Evolutionary conservation across 2,113 vertebrate genomes (phyloP).

Genomic region (Tichodroma muraria): DNA sequence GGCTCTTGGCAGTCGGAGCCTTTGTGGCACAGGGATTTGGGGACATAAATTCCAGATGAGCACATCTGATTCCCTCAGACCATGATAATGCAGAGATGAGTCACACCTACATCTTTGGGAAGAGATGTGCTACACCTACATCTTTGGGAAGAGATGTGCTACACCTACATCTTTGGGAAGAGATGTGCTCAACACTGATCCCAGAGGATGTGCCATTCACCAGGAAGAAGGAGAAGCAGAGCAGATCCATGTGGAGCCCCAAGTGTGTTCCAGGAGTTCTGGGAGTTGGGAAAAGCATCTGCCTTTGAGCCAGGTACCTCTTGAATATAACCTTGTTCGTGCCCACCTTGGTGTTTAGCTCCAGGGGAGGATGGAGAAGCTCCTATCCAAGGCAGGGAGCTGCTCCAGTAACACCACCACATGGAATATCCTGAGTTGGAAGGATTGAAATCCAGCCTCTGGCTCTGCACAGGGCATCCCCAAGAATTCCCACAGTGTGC

Average conservation of each 20-base stretch:
- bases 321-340: neutral
- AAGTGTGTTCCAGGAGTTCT: neutral
- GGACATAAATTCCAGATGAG: neutral
- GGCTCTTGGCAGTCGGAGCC: neutral
- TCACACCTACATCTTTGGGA: neutral
- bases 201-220: neutral
- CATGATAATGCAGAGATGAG: neutral
- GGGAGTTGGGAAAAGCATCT: neutral
- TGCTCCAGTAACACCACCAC: neutral
- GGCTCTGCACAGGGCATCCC: neutral
- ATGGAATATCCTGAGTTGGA: neutral
- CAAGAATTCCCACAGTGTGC: neutral
- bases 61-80: neutral
- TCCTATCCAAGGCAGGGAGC: neutral
- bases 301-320: neutral
- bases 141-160: neutral
- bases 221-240: neutral
- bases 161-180: neutral
- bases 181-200: neutral
- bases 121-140: neutral
- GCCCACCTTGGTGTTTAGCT: neutral
- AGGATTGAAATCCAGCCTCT: neutral
- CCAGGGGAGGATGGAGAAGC: neutral
- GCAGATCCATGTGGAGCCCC: fast-evolving
- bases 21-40: neutral